These are phyloP conservation scores for Zootermopsis nevadensis DNA, from an alignment of 2,888 invertebrate genomes.

Conservation along the genomic window DNA sequence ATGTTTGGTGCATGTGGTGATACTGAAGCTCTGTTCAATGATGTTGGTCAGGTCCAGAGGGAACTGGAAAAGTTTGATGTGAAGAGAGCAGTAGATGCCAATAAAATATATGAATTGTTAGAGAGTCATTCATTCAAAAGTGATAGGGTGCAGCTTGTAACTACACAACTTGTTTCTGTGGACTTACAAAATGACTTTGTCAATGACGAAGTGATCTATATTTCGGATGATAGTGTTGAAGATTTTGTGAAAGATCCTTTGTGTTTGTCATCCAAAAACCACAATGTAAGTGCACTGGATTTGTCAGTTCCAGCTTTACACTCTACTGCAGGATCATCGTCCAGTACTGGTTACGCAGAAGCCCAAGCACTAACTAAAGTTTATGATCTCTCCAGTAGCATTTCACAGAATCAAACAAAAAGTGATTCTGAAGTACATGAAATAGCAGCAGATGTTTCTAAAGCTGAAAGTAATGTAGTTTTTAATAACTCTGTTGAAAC, in stretches of 20 bases:
- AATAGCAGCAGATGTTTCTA: not conserved
- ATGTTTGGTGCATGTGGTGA: not conserved
- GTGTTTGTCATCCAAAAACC: not conserved
- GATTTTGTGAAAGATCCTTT: not conserved
- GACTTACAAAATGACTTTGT: not conserved
- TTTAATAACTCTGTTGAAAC: not conserved
- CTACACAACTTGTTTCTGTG: not conserved
- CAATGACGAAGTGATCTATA: not conserved
- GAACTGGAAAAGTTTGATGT: conserved; percentile 16
- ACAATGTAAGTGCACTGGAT: not conserved
- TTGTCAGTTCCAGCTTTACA: not conserved
- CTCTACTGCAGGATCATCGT: not conserved
- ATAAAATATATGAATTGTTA: conserved; percentile 35
- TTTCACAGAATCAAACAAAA: no score
- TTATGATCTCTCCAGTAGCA: no score
- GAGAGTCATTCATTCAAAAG: not conserved
- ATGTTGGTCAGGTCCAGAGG: conserved; percentile 21
- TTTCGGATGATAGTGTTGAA: conserved; percentile 8
- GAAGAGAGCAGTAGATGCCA: conserved; percentile 12
- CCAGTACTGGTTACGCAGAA: not conserved
- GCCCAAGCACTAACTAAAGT: not conserved
- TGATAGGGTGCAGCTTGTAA: conserved; percentile 33
- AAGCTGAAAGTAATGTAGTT: not conserved
- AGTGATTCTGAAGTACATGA: not conserved
- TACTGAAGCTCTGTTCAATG: not conserved